Evolutionary conservation across 2,113 vertebrate genomes (phyloP).

Genomic region (Lasiurus cinereus): DNA sequence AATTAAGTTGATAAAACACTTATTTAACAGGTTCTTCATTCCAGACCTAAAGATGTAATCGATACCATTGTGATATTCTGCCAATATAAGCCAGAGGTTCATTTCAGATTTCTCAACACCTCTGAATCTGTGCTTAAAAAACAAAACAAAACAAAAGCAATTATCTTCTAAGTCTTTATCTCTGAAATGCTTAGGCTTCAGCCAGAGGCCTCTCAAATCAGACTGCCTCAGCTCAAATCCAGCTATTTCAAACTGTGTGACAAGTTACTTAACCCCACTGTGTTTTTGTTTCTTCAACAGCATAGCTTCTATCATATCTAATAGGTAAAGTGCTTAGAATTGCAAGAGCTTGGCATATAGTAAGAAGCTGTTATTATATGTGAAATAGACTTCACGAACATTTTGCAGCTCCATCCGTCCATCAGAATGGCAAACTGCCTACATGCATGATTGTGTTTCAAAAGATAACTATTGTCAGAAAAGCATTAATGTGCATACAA

Average conservation of each 20-base stretch:
- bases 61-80: too few relatives aligned
- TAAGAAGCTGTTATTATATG: background rate
- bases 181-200: slow-evolving; percentile 20
- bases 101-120: slow-evolving; percentile 26
- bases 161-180: background rate
- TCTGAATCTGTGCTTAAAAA: background rate
- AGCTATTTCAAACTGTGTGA: background rate
- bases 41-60: too few relatives aligned
- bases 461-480: slow-evolving; percentile 27
- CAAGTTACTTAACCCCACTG: background rate
- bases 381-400: background rate
- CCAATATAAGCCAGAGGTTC: background rate
- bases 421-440: background rate
- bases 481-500: background rate
- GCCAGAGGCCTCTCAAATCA: background rate
- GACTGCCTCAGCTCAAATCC: background rate
- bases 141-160: too few relatives aligned
- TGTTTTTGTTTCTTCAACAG: background rate
- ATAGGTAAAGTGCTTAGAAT: slow-evolving; percentile 13
- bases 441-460: background rate
- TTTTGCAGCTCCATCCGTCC: background rate
- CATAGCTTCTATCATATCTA: background rate
- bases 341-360: background rate
- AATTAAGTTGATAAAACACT: background rate
- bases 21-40: background rate